Conservation (phyloP, 2,888 invertebrate genomes). For the Danaus chrysippus region DNA sequence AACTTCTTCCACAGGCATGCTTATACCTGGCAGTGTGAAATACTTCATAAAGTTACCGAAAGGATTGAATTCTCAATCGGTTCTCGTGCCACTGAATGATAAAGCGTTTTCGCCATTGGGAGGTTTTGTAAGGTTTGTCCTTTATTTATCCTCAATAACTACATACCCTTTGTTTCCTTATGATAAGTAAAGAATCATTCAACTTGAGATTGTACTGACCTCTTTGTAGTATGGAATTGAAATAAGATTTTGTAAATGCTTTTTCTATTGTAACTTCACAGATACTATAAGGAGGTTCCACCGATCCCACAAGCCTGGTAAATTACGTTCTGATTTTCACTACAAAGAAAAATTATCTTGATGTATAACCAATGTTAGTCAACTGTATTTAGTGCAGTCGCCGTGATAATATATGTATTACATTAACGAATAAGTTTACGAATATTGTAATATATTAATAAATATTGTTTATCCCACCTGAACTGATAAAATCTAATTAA, state of each 20-base stretch:
- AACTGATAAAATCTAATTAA: not conserved
- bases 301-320: conserved; percentile 65
- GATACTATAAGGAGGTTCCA: conserved; percentile 72
- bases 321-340: conserved; percentile 10
- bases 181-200: too few relatives aligned
- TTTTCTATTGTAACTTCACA: conserved; percentile 38
- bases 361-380: not conserved
- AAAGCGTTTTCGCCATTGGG: conserved; percentile 65
- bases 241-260: not conserved
- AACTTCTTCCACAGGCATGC: conserved; percentile 44
- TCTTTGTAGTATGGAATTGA: too few relatives aligned
- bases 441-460: too few relatives aligned
- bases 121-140: conserved; percentile 62
- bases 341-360: not conserved
- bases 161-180: not conserved
- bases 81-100: conserved; percentile 61
- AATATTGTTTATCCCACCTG: too few relatives aligned
- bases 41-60: conserved; percentile 65
- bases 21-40: conserved; percentile 68
- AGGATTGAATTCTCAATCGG: conserved; percentile 44
- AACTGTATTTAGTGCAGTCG: too few relatives aligned
- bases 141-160: not conserved
- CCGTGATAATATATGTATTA: too few relatives aligned
- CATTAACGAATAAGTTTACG: too few relatives aligned
- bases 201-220: too few relatives aligned